These are phyloP conservation scores for Piezodorus guildinii DNA, from an alignment of 1,140 invertebrate species.

Conservation along the genomic window DNA sequence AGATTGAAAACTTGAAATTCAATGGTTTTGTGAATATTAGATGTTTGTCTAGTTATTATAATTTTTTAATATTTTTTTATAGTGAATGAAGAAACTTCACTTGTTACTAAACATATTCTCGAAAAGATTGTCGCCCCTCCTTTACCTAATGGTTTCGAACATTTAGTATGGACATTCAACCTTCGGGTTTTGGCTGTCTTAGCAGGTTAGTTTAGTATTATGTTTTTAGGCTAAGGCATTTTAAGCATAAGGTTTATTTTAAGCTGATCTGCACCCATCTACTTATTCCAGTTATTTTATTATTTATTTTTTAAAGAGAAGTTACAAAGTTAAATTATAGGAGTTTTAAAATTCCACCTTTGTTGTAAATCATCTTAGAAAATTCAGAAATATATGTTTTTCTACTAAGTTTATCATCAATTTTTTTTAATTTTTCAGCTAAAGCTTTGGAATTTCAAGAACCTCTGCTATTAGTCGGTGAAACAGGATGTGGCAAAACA, in stretches of 20 bases:
- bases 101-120: slow-evolving; percentile 61
- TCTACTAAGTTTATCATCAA: too few species aligned
- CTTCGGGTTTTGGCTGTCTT: slow-evolving; percentile 87
- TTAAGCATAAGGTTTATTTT: too few species aligned
- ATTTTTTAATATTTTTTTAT: background rate
- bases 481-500: slow-evolving; percentile 98
- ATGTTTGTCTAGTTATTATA: background rate
- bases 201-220: slow-evolving; percentile 41
- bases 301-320: too few species aligned
- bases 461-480: slow-evolving; percentile 90
- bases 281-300: too few species aligned
- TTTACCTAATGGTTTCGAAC: slow-evolving; percentile 44
- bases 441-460: slow-evolving; percentile 87
- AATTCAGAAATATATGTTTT: too few species aligned
- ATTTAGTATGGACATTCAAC: slow-evolving; percentile 88
- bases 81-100: slow-evolving; percentile 45
- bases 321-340: too few species aligned
- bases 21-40: too few species aligned
- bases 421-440: slow-evolving; percentile 27
- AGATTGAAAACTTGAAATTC: too few species aligned
- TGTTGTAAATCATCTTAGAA: too few species aligned
- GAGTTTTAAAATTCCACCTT: too few species aligned
- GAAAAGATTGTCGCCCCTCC: slow-evolving; percentile 43
- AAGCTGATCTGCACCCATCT: too few species aligned
- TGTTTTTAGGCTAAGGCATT: too few species aligned